Percentiles rank a stretch among this genome's conserved stretches.
Evolutionary conservation across 2,797 vertebrate genomes (phyloP).

Genomic region (Salarias fasciatus): DNA sequence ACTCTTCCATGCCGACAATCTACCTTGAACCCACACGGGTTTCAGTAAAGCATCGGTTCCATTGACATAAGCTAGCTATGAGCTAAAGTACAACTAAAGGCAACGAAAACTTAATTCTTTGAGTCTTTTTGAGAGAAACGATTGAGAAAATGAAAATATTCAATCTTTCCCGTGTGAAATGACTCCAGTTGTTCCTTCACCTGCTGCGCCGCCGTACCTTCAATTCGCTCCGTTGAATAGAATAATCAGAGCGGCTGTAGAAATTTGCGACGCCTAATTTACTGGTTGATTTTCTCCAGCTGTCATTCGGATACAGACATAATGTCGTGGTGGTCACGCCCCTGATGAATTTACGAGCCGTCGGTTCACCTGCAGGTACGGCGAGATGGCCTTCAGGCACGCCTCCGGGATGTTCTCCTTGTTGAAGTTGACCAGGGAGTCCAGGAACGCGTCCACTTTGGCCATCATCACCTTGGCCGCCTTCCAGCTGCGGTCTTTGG

Average conservation of each 20-base stretch:
- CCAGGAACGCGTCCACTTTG: constrained; percentile 92
- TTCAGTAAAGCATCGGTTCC: too few species aligned
- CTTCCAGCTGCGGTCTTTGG: constrained; percentile 97
- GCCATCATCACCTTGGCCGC: constrained; percentile 90
- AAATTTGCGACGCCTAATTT: constrained; percentile 62
- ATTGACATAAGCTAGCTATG: too few species aligned
- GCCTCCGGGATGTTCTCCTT: constrained; percentile 95
- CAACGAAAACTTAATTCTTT: too few species aligned
- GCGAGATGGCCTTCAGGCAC: constrained; percentile 91
- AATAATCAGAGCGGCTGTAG: constrained; percentile 53
- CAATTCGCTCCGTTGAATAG: constrained; percentile 41
- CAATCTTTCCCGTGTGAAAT: neutral
- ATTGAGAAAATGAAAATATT: neutral
- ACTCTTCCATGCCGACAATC: too few species aligned
- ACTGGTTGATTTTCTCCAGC: constrained; percentile 49
- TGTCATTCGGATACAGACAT: constrained; percentile 48
- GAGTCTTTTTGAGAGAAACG: too few species aligned
- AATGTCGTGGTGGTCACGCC: constrained; percentile 47
- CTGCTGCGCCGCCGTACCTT: constrained; percentile 22
- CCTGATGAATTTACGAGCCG: constrained; percentile 41
- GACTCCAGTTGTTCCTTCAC: constrained; percentile 18
- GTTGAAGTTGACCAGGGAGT: constrained; percentile 89
- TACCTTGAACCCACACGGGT: too few species aligned
- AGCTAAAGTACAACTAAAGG: too few species aligned
- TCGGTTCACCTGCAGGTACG: constrained; percentile 84